phyloP scores from a whole-genome alignment of 2,797 vertebrate genomes.

The Leucoraja ocellata region DNA sequence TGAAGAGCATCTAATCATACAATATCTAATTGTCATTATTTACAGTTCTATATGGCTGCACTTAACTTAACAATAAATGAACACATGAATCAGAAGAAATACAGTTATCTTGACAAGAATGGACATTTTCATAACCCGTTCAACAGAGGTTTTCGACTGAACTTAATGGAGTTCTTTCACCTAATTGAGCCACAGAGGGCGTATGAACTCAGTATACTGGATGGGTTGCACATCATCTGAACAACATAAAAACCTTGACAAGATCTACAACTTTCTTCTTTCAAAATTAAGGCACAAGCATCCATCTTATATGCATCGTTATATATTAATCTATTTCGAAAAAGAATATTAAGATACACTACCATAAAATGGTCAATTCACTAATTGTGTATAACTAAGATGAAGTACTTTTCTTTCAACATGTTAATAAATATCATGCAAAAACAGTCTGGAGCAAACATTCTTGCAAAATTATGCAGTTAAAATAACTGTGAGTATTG shows the following conservation, averaged over 20 bases:
- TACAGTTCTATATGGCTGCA: conserved; percentile 48
- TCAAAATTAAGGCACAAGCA: not conserved
- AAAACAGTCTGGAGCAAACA: not conserved
- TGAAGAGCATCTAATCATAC: not conserved
- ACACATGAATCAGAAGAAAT: conserved; percentile 46
- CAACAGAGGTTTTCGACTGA: conserved; percentile 44
- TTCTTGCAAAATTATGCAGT: not conserved
- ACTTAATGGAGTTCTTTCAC: conserved; percentile 48
- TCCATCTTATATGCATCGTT: not conserved
- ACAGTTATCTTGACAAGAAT: conserved; percentile 44
- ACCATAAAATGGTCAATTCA: not conserved
- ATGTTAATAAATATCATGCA: not conserved
- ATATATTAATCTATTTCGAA: not conserved
- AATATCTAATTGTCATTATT: conserved; percentile 20
- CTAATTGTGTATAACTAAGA: not conserved
- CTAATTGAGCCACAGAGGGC: conserved; percentile 43
- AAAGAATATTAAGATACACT: not conserved
- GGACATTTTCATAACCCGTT: conserved; percentile 45
- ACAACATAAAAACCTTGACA: not conserved
- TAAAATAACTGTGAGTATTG: not conserved
- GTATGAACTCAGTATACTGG: conserved; percentile 39
- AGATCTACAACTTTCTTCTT: not conserved
- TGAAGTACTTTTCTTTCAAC: no score
- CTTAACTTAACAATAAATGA: conserved; percentile 49
- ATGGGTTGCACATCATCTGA: conserved; percentile 38